These are phyloP conservation scores for Diplodus puntazzo DNA, from an alignment of 2,797 vertebrate genomes.

Conservation along the genomic window DNA sequence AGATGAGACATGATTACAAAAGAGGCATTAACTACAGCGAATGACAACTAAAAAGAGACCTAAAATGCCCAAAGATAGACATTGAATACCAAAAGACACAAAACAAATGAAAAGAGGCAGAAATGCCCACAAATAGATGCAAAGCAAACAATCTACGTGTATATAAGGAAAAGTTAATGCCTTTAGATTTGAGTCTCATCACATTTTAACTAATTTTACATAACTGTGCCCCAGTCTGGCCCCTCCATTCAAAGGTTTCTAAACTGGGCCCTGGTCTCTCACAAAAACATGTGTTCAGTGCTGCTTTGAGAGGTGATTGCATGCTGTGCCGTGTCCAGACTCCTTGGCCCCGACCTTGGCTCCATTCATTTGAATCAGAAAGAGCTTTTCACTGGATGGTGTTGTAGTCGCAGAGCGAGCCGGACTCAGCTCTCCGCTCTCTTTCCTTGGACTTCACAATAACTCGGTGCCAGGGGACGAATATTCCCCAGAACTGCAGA, in stretches of 20 bases:
- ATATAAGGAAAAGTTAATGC: neutral
- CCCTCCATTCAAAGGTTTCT: slow-evolving; percentile 16
- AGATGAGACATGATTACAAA: too few species aligned
- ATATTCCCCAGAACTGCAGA: slow-evolving; percentile 68
- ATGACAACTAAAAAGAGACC: too few species aligned
- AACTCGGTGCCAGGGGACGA: slow-evolving; percentile 64
- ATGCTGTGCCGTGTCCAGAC: slow-evolving; percentile 58
- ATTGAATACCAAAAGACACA: too few species aligned
- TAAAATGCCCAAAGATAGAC: neutral
- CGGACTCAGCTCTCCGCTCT: slow-evolving; percentile 53
- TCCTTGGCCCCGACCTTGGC: slow-evolving; percentile 51
- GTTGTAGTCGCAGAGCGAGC: slow-evolving; percentile 57
- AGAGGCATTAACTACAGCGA: too few species aligned
- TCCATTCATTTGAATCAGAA: slow-evolving; percentile 66
- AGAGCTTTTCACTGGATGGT: slow-evolving; percentile 60
- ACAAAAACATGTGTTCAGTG: slow-evolving; percentile 54
- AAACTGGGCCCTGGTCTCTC: slow-evolving; percentile 5
- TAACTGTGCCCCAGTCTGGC: neutral
- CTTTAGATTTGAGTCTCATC: slow-evolving; percentile 2
- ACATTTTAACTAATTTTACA: neutral
- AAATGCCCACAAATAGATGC: neutral
- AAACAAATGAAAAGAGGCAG: neutral
- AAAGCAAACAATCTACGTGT: neutral
- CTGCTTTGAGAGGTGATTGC: slow-evolving; percentile 55
- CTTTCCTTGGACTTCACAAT: slow-evolving; percentile 57